A percentile compares a stretch with the other conserved stretches of the same genome.
phyloP scores from a whole-genome alignment of 2,113 vertebrate genomes.

The Lampris incognitus region DNA sequence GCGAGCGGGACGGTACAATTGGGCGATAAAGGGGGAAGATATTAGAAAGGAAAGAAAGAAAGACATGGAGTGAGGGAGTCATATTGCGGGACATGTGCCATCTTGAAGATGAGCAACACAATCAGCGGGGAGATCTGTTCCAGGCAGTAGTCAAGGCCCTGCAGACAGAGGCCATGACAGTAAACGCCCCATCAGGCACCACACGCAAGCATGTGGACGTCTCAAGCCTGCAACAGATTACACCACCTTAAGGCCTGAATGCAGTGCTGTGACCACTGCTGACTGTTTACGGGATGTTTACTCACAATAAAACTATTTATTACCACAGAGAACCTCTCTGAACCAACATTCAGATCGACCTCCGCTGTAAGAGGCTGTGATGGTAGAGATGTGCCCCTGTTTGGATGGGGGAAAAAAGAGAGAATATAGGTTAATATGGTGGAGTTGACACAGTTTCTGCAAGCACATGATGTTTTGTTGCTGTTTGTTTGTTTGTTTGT shows the following conservation, averaged over 20 bases:
- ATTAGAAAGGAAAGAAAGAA: not conserved
- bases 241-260: no score
- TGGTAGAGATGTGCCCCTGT: not conserved
- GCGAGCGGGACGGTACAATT: no score
- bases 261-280: no score
- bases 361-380: not conserved
- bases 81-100: slow-evolving; percentile 8
- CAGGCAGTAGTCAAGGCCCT: not conserved
- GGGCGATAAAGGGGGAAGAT: no score
- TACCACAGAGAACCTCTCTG: no score
- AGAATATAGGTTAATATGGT: slow-evolving; percentile 47
- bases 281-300: no score
- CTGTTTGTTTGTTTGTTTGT: not conserved
- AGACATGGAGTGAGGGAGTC: not conserved
- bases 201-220: no score
- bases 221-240: no score
- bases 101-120: slow-evolving; percentile 44
- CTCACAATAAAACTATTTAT: not conserved
- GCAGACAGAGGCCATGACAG: not conserved
- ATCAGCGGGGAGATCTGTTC: slow-evolving; percentile 48
- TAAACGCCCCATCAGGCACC: not conserved
- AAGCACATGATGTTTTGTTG: not conserved
- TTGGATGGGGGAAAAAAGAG: not conserved
- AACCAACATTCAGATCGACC: not conserved
- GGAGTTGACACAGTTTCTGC: slow-evolving; percentile 18